Evolutionary conservation across 2,797 vertebrate genomes (phyloP), one percentile per base, ranked within the genome.

Genomic region (Arctocebus calabarensis): DNA sequence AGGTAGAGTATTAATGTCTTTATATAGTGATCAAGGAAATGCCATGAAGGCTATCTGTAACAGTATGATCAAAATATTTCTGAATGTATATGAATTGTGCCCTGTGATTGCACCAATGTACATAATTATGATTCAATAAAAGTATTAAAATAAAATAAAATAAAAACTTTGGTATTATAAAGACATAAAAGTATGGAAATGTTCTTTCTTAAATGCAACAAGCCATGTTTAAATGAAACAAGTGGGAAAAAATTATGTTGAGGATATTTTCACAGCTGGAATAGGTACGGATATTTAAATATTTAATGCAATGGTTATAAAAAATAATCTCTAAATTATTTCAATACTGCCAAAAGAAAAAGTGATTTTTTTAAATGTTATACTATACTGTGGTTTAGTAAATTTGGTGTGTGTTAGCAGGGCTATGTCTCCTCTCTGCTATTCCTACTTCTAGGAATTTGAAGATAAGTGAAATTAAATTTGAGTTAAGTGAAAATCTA

Each of bases 271-370:
- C 95, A 92, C 84, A 97, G 92, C 95, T 97, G 82, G 57, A 94
- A 97, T 95, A 95, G 83, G 90, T 91, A 62, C 93, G 95, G 43
- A 97, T 66, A 95, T 94, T 82, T 94, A 79, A 97, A 97, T 97
- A 93, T 96, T 96, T 97, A 97, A 86, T 91, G 59, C n/a, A 2
- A 92, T 96, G 86, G 10, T 95, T 95, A 86, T 45, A 91, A 96
- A 88, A n/a, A 59, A 91, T 70, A 66, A 90, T 74, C 32, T 64
- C 78, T 91, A 89, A 88, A 85, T 8, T 17, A 62, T 71, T 85
- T 74, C 29, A 70, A 27, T 32, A 71, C 29, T 94, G 48, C 43
- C 61, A 57, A 93, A 93, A 84, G 40, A 64, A 48, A 94, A 92
- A 84, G 61, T 5, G 87, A 20, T 66, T n/a, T n/a, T 59, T 71